Evolutionary conservation across 2,888 invertebrate species (phyloP).

Genomic region (Julus scanicus): DNA sequence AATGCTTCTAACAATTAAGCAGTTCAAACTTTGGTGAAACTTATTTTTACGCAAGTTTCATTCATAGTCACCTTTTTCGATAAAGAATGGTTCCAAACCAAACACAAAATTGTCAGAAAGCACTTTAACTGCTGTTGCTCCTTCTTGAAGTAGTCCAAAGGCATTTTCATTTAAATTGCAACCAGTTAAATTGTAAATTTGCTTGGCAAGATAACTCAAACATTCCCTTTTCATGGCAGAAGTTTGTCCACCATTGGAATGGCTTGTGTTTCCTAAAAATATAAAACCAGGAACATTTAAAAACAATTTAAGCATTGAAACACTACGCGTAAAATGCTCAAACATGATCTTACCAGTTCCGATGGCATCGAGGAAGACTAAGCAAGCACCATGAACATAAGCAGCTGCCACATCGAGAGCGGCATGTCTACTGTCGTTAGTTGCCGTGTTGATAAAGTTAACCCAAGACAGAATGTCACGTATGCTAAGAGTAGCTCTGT

Average conservation of each 20-base stretch:
- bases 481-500: constrained; percentile 83
- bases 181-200: constrained; percentile 66
- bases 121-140: background rate
- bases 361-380: constrained; percentile 91
- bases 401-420: constrained; percentile 46
- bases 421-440: constrained; percentile 58
- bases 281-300: background rate
- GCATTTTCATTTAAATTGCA: background rate
- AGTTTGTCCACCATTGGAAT: constrained; percentile 64
- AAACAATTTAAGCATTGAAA: background rate
- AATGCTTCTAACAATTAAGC: background rate
- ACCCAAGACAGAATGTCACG: constrained; percentile 95
- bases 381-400: constrained; percentile 88
- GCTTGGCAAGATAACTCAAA: constrained; percentile 71
- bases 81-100: constrained; percentile 60
- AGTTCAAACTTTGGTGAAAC: background rate
- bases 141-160: constrained; percentile 25
- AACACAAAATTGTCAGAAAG: background rate
- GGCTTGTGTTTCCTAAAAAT: constrained; percentile 38
- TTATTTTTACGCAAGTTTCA: background rate
- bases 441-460: constrained; percentile 79
- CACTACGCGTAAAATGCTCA: background rate
- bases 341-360: constrained; percentile 73
- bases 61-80: constrained; percentile 58
- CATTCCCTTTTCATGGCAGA: constrained; percentile 68